A percentile compares a stretch with the other conserved stretches of the same genome.
Evolutionary conservation across 2,797 vertebrate genomes (phyloP).

Genomic region (Melanotaenia maccullochi): DNA sequence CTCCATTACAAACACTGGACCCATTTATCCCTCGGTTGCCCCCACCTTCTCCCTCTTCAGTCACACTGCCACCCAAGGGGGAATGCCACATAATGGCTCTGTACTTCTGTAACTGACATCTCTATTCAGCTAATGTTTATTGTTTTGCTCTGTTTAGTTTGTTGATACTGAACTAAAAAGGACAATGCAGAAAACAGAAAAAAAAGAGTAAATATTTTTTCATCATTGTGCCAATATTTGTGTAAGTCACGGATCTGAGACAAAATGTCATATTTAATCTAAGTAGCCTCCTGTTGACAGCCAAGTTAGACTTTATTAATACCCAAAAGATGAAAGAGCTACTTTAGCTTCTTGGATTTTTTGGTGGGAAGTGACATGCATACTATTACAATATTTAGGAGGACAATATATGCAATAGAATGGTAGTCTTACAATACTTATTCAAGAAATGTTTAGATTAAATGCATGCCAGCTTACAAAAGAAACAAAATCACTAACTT

Average conservation of each 20-base stretch:
- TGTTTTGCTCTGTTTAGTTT: conserved; percentile 67
- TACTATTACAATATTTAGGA: neutral
- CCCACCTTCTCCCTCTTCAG: conserved; percentile 47
- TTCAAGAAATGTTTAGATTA: neutral
- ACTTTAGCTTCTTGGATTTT: conserved; percentile 5
- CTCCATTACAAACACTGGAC: conserved; percentile 82
- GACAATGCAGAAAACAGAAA: conserved; percentile 23
- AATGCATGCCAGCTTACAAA: neutral
- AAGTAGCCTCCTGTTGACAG: conserved; percentile 43
- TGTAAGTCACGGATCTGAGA: conserved; percentile 55
- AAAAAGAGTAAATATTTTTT: conserved; percentile 44
- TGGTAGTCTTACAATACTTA: neutral
- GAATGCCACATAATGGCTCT: conserved; percentile 73
- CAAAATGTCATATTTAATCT: conserved; percentile 67
- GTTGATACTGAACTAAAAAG: conserved; percentile 62
- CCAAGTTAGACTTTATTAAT: conserved; percentile 55
- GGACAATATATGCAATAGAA: neutral
- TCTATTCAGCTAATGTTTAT: conserved; percentile 74
- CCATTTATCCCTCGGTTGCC: conserved; percentile 72
- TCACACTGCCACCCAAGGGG: conserved; percentile 66
- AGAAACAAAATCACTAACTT: neutral
- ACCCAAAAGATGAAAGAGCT: conserved; percentile 43
- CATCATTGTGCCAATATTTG: conserved; percentile 50
- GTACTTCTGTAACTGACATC: conserved; percentile 75
- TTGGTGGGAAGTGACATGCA: no score